Percentiles rank a stretch among this genome's conserved stretches.
Conservation (phyloP, 2,888 invertebrate genomes). For the Empis livida region DNA sequence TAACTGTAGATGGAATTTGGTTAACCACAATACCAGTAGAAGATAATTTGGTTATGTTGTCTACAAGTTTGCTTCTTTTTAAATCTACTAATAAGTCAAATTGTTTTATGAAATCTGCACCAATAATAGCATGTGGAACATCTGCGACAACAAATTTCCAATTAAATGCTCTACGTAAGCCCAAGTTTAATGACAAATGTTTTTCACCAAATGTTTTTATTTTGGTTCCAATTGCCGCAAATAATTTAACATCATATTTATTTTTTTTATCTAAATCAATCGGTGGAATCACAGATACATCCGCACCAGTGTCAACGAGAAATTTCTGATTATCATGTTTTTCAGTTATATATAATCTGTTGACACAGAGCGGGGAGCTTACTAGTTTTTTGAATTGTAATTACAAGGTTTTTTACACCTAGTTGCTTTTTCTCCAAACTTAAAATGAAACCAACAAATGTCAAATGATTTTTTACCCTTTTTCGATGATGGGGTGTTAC, state of each 20-base stretch:
- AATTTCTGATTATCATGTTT: slow-evolving; percentile 6
- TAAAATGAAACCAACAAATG: slow-evolving; percentile 10
- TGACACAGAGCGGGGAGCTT: slow-evolving; percentile 4
- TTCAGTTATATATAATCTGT: slow-evolving; percentile 4
- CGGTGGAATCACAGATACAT: slow-evolving; percentile 8
- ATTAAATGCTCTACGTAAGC: no score
- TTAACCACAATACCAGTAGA: no score
- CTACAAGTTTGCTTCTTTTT: no score
- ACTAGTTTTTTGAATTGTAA: slow-evolving; percentile 5
- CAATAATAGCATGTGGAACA: no score
- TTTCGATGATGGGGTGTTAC: no score
- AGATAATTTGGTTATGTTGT: no score
- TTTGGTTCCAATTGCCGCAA: slow-evolving; percentile 2
- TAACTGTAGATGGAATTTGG: no score
- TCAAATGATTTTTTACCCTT: background rate
- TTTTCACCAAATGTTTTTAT: slow-evolving; percentile 11
- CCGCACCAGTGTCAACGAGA: slow-evolving; percentile 9
- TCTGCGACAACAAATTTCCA: no score
- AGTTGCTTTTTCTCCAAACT: slow-evolving; percentile 9
- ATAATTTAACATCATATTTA: no score
- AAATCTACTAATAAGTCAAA: no score
- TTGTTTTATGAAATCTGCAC: no score
- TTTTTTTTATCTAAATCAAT: no score
- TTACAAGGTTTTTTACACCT: slow-evolving; percentile 8
- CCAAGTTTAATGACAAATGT: slow-evolving; percentile 12